Base-by-base conservation (phyloP, 2,113 vertebrate species). In the Sakesphorus luctuosus region DNA sequence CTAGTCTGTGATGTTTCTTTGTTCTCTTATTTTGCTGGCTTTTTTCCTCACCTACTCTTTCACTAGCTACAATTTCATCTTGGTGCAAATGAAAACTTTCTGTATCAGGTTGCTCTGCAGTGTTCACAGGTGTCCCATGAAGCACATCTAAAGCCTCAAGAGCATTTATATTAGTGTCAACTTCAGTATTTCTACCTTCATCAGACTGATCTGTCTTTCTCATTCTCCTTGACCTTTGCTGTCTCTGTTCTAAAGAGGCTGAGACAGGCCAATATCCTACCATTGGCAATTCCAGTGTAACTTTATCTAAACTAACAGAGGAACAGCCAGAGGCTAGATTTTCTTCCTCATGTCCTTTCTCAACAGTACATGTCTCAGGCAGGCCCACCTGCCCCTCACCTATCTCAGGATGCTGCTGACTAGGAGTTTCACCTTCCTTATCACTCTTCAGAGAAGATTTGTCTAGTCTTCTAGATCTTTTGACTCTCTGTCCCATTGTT, bases 401-500 rank as follows among this genome's bases (percentile, higher is more conserved):
- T 49, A 95, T 81, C 40, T 96, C 94, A 55, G 21, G 56, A 61
- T 15, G 35, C 68, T 85, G 74, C 21, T 90, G 65, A 78, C 50
- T 49, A 19, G 10, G 29, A 55, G 23, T 12, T 91, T 87, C 89
- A 87, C 35, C 56, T 43, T 94, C 97, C 40, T 71, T 93, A 91
- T 91, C 84, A 15, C 24, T 93, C 36, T 96, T 97, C 40, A 84
- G 29, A 86, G 79, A 89, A 76, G 80, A 89, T 95, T 98, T 97
- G 91, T 98, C 96, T 95, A 96, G 72, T 82, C 95, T 98, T 87
- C 97, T 98, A 69, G 84, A 87, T 93, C 97, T 97, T 96, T 97
- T 98, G 71, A 93, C 94, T 55, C 98, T 98, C 96, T 99, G 99
- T 79, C 98, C 94, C 59, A 99, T 98, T 52, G 98, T 97, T 74